These are phyloP conservation scores for Pogoniulus pusillus DNA, from an alignment of 2,797 vertebrate species.

Conservation along the genomic window DNA sequence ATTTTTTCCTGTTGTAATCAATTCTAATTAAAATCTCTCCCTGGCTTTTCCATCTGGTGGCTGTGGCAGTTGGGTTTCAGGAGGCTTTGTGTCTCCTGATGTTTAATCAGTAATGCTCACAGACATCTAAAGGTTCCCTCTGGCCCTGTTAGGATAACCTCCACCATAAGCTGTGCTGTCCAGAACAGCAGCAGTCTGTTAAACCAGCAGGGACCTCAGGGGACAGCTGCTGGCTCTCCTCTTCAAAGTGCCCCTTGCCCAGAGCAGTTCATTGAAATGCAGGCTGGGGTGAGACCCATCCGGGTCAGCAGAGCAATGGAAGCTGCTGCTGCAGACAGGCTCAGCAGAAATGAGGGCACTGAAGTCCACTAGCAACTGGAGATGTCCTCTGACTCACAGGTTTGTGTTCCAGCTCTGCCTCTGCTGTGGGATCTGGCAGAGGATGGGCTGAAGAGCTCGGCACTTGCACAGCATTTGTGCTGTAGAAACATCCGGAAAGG, in stretches of 20 bases:
- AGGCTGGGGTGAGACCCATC: not conserved
- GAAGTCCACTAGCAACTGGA: not conserved
- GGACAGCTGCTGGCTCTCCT: slow-evolving; percentile 15
- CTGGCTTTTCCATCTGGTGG: not conserved
- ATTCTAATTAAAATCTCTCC: slow-evolving; percentile 36
- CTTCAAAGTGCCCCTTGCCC: not conserved
- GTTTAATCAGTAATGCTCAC: slow-evolving; percentile 22
- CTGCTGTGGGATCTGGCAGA: not conserved
- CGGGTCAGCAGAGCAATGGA: not conserved
- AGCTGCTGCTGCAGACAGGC: not conserved
- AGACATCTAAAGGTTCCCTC: not conserved
- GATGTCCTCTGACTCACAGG: not conserved
- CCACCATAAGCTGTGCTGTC: not conserved
- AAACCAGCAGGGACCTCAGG: not conserved
- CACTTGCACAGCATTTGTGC: not conserved
- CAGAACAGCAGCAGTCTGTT: slow-evolving; percentile 39
- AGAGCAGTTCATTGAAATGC: not conserved
- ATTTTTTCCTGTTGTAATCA: not conserved
- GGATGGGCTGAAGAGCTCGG: not conserved
- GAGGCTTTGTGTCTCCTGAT: slow-evolving; percentile 19
- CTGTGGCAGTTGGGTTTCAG: not conserved
- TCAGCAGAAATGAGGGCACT: not conserved
- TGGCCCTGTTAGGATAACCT: not conserved
- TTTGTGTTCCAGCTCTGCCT: not conserved
- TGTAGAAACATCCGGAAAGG: not conserved